Percentiles rank a stretch among this genome's conserved stretches.
phyloP scores from a whole-genome alignment of 2,888 invertebrate species.

The Melinopterus prodromus region DNA sequence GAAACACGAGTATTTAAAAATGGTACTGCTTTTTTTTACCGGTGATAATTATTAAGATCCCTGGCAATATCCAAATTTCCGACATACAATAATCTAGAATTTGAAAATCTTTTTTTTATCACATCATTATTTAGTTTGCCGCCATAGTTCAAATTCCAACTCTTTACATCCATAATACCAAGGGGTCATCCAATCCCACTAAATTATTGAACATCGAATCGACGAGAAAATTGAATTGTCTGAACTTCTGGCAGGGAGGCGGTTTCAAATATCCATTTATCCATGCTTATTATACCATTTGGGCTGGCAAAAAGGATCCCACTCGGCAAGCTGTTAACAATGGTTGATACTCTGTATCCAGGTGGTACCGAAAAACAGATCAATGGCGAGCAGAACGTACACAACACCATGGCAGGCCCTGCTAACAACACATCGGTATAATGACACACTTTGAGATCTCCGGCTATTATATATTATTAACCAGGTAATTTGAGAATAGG shows the following conservation, averaged over 20 bases:
- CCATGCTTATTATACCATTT: constrained; percentile 9
- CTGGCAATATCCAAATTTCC: no score
- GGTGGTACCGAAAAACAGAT: constrained; percentile 34
- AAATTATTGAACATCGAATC: background rate
- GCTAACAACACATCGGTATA: constrained; percentile 37
- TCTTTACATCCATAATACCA: background rate
- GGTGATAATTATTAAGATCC: no score
- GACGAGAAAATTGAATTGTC: background rate
- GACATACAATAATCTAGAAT: no score
- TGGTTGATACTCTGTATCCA: constrained; percentile 31
- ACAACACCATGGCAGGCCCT: constrained; percentile 17
- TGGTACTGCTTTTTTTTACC: no score
- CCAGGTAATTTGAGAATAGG: constrained; percentile 58
- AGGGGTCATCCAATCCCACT: background rate
- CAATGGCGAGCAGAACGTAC: constrained; percentile 29
- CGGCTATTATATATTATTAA: constrained; percentile 55
- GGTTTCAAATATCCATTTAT: constrained; percentile 6
- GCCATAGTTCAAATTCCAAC: no score
- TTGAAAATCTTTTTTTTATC: no score
- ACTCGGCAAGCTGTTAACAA: constrained; percentile 21
- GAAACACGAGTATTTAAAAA: no score
- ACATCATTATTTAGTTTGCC: no score
- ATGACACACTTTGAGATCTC: constrained; percentile 50
- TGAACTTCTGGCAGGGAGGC: background rate
- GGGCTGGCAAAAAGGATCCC: background rate